Evolutionary conservation across 2,797 vertebrate species (phyloP).

Genomic region (Argentina silus): DNA sequence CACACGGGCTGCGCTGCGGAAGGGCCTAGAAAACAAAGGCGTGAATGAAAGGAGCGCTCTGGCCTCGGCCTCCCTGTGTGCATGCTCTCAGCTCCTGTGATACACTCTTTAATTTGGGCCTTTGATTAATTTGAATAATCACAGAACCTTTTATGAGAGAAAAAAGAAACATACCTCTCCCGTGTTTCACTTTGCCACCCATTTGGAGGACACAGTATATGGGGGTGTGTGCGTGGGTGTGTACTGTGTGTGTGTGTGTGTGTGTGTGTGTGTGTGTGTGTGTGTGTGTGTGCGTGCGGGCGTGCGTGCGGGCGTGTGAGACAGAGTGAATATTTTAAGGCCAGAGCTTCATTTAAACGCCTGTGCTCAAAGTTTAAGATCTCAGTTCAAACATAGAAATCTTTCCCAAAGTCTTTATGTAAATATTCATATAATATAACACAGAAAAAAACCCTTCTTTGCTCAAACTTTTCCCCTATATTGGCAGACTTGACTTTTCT

Average conservation of each 20-base stretch:
- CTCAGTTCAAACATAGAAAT: neutral
- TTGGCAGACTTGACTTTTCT: conserved; percentile 65
- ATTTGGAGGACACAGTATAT: conserved; percentile 5
- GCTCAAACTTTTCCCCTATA: conserved; percentile 56
- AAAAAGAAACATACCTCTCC: conserved; percentile 51
- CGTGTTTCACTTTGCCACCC: conserved; percentile 49
- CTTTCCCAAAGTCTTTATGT: conserved; percentile 45
- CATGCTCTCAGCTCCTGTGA: conserved; percentile 64
- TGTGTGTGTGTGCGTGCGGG: conserved; percentile 10
- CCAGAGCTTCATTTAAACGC: neutral
- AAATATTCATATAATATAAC: conserved; percentile 61
- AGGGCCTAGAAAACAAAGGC: conserved; percentile 68
- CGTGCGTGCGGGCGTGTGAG: conserved; percentile 17
- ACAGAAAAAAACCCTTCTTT: conserved; percentile 39
- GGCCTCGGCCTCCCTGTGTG: conserved; percentile 65
- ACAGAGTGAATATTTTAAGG: conserved; percentile 8
- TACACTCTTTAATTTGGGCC: conserved; percentile 73
- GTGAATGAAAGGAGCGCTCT: conserved; percentile 62
- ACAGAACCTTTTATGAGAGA: conserved; percentile 59
- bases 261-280: neutral
- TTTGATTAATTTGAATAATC: conserved; percentile 73
- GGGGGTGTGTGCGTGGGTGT: neutral
- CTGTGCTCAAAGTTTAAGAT: conserved; percentile 9
- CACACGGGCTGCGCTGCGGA: conserved; percentile 66
- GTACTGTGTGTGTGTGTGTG: conserved; percentile 7